Evolutionary conservation across 2,113 vertebrate species (phyloP), one percentile per base, ranked within the genome.

Genomic region (Scolopax mira): DNA sequence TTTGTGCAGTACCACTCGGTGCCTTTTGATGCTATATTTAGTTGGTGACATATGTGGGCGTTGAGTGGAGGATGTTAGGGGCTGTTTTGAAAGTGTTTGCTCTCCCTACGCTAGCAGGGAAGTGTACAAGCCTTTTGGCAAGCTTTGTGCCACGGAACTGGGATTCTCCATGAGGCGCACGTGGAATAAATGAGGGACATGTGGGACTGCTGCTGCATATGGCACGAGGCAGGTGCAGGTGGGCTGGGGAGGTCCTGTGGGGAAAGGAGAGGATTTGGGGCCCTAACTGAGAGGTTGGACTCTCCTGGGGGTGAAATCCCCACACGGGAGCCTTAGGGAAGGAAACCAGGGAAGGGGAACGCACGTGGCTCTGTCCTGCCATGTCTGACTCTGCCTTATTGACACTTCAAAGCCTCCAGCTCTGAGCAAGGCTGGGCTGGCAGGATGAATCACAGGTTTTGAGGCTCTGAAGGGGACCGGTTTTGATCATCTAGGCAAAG

Each of bases 11-110:
- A 84, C 77, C 44, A 37, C 85, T 73, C 60, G 51, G 24, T 80
- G 85, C 33, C 31, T 92, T 86, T 75, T 74, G 73, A 86, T 92
- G 83, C 73, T 97, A 17, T 96, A 79, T 90, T 93, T 97, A 94
- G 90, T 74, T 57, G 30, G 52, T 94, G 90, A 81, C 92, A 81
- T 95, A 72, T 79, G 93, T 90, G 79, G 90, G 83, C 0, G 3
- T 75, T 28, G 39, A 88, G 72, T 65, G 69, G 73, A 92, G 86
- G 73, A 79, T 91, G 94, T 94, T 57, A 67, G 83, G 88, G 93
- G 25, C 72, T 86, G 79, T 52, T 93, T 42, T 58, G 84, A 84
- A 95, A 93, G 79, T 0, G 0, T 41, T 90, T 6, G 24, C 66
- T 88, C 75, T 91, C 80, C 90, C 87, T 93, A 24, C 23, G 8